Evolutionary conservation across 2,888 invertebrate genomes (phyloP).

Genomic region (Drosophila anomelani): DNA sequence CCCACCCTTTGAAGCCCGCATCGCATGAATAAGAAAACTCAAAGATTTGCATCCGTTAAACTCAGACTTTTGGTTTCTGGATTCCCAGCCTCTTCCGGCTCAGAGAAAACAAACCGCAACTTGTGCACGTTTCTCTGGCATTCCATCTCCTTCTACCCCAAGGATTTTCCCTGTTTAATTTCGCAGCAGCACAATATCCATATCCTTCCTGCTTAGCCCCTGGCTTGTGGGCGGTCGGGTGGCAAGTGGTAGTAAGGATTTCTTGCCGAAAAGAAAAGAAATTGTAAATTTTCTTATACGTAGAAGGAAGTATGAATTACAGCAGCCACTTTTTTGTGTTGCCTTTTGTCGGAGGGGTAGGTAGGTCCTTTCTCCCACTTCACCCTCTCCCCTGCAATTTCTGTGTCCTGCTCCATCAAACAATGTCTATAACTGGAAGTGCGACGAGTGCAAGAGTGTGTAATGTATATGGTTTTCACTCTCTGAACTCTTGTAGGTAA

Average conservation of each 20-base stretch:
- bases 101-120: constrained; percentile 72
- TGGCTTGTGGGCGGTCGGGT: constrained; percentile 27
- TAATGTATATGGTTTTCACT: constrained; percentile 43
- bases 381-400: constrained; percentile 8
- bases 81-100: constrained; percentile 48
- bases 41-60: constrained; percentile 48
- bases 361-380: constrained; percentile 1
- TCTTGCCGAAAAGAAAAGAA: constrained; percentile 65
- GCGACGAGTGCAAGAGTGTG: constrained; percentile 41
- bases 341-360: constrained; percentile 23
- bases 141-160: background rate
- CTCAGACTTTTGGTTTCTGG: constrained; percentile 18
- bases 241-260: constrained; percentile 21
- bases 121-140: constrained; percentile 77
- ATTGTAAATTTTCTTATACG: constrained; percentile 71
- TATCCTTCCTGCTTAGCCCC: constrained; percentile 63
- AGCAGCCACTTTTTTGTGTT: constrained; percentile 54
- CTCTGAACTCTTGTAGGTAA: constrained; percentile 54
- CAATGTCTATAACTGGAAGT: constrained; percentile 56
- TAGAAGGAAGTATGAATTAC: constrained; percentile 64
- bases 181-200: constrained; percentile 63
- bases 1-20: constrained; percentile 26
- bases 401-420: constrained; percentile 51
- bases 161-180: constrained; percentile 57
- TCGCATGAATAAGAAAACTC: constrained; percentile 33